These are phyloP conservation scores for Pseudomyrmex gracilis DNA, from an alignment of 1,140 invertebrate genomes.

Conservation along the genomic window DNA sequence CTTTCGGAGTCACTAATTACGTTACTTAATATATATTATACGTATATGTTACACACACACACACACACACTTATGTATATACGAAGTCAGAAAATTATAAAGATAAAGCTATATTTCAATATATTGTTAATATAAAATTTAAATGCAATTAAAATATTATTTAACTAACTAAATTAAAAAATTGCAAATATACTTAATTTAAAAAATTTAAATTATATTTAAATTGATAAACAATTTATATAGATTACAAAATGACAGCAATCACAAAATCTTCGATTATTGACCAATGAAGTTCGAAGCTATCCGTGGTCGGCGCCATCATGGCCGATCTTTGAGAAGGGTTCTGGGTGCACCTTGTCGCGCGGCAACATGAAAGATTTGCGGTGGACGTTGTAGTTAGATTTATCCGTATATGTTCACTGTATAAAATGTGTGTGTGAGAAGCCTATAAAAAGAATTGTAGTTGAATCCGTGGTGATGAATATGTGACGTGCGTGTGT, in stretches of 20 bases:
- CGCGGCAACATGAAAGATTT: conserved; percentile 75
- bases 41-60: too few species aligned
- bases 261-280: conserved; percentile 46
- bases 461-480: conserved; percentile 53
- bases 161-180: background rate
- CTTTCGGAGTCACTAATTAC: conserved; percentile 17
- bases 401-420: conserved; percentile 50
- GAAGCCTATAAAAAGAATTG: conserved; percentile 64
- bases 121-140: too few species aligned
- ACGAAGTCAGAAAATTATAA: too few species aligned
- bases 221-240: too few species aligned
- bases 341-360: conserved; percentile 51
- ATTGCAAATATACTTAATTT: background rate
- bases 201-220: background rate
- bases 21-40: conserved; percentile 13
- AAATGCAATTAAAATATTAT: background rate
- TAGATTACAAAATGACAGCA: background rate
- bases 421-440: conserved; percentile 43
- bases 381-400: conserved; percentile 54
- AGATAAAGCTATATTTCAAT: too few species aligned
- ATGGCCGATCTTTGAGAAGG: conserved; percentile 61
- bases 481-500: conserved; percentile 49
- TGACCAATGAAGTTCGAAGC: conserved; percentile 49
- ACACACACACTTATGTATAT: too few species aligned
- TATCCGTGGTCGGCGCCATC: conserved; percentile 31